phyloP scores from a whole-genome alignment of 2,797 vertebrate genomes.

The Echiichthys vipera region DNA sequence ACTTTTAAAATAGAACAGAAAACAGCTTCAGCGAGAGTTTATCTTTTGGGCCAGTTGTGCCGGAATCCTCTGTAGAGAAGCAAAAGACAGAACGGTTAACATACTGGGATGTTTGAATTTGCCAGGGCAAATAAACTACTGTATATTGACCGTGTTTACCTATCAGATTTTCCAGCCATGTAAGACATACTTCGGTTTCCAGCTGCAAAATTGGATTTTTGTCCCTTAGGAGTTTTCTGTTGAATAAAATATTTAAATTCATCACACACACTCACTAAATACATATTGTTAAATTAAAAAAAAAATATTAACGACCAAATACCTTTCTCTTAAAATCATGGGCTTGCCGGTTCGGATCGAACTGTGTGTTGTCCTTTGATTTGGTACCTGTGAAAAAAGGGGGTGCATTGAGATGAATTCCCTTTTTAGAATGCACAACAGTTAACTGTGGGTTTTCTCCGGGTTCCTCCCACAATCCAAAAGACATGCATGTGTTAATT shows the following conservation, averaged over 20 bases:
- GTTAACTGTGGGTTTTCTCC: no score
- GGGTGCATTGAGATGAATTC: neutral
- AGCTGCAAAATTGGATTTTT: conserved; percentile 71
- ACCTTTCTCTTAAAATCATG: conserved; percentile 80
- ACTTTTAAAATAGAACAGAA: conserved; percentile 21
- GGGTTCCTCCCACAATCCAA: no score
- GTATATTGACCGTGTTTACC: conserved; percentile 77
- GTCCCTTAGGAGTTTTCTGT: conserved; percentile 78
- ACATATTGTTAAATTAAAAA: neutral
- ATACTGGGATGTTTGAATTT: neutral
- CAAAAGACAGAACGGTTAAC: conserved; percentile 21
- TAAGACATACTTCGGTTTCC: conserved; percentile 95
- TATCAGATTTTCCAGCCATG: conserved; percentile 87
- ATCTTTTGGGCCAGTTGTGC: conserved; percentile 97
- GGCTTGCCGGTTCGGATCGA: conserved; percentile 89
- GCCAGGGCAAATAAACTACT: neutral
- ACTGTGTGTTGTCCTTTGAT: conserved; percentile 86
- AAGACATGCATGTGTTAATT: no score
- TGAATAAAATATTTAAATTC: conserved; percentile 6
- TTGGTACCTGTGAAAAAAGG: conserved; percentile 77
- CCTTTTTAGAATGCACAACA: conserved; percentile 4
- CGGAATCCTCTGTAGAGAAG: conserved; percentile 87
- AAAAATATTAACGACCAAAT: neutral
- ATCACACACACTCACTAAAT: neutral
- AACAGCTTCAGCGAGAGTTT: conserved; percentile 40